Evolutionary conservation across 2,888 invertebrate species (phyloP), one percentile per base, ranked within the genome.

Genomic region (Argyra leucocephala): DNA sequence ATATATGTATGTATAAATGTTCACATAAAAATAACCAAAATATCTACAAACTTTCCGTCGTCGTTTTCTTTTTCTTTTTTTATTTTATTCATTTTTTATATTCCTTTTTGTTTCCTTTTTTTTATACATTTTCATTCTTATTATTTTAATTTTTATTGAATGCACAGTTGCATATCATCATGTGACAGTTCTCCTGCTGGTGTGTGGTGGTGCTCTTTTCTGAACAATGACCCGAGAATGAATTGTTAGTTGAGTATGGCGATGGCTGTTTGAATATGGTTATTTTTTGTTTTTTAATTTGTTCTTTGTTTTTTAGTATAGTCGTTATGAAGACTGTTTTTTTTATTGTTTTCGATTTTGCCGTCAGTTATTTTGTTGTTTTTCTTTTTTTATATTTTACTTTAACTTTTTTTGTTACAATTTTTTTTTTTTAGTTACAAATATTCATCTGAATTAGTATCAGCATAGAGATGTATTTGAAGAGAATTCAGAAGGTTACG

Each of bases 161-260:
- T 48, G 48, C 48, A 48, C 48, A 48, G 48, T 48, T 48, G 48
- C 48, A 48, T 18, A 48, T 48, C 48, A 31, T 48, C 48, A 48
- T 48, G 10, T 31, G 31, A n/a, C 48, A 15, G 48, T 48, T 4
- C 15, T 48, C 18, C 18, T 48, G 48, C 48, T 48, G 48, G 9
- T 48, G 48, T 48, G 12, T 48, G 15, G 6, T 48, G 48, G n/a
- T 48, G n/a, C 48, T 48, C 48, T 48, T 48, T 48, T 18, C 18
- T 48, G 48, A 48, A 48, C 48, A 48, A 48, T 48, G 48, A 48
- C 48, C 48, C 48, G 48, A 48, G 18, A 48, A 48, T 48, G 48
- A 48, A 48, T 48, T 48, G 48, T 48, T 48, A 9, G 48, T 48
- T 48, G 48, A 48, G 48, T 48, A 48, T 48, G 48, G 48, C 48